phyloP scores from a whole-genome alignment of 35 echinoderm and acorn worm genomes.

The Strongylocentrotus purpuratus region DNA sequence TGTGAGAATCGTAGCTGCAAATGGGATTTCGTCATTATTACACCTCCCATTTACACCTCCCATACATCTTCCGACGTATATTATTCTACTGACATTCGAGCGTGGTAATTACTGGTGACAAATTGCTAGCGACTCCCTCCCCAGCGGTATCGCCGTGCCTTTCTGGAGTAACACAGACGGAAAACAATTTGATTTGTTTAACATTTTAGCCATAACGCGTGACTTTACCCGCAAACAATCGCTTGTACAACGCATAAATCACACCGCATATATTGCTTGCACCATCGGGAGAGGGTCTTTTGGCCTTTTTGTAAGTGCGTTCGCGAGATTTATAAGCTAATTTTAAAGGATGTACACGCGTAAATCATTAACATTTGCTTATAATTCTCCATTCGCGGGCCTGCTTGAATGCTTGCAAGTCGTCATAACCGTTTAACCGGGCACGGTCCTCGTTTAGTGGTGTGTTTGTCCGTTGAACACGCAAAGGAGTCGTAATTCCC shows the following conservation, averaged over 20 bases:
- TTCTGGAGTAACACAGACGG: not conserved
- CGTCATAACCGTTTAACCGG: not conserved
- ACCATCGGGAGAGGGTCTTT: not conserved
- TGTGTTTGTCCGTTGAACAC: not conserved
- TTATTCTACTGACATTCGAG: not conserved
- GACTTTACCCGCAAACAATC: not conserved
- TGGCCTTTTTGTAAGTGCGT: not conserved
- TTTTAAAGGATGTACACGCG: not conserved
- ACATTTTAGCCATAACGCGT: conserved; percentile 17
- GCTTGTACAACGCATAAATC: not conserved
- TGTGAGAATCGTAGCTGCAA: too few species aligned
- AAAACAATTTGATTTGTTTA: conserved; percentile 20
- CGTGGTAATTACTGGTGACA: not conserved
- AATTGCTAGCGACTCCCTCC: not conserved
- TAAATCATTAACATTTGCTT: not conserved
- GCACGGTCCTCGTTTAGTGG: not conserved
- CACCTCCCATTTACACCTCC: too few species aligned
- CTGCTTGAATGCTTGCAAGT: not conserved
- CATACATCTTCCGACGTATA: not conserved
- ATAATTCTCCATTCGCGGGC: too few species aligned
- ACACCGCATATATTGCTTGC: not conserved
- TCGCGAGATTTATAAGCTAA: not conserved
- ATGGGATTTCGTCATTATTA: too few species aligned
- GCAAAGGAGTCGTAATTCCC: not conserved
- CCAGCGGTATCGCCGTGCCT: not conserved